These are phyloP conservation scores for Tragelaphus buxtoni DNA, from an alignment of 2,113 vertebrate genomes.

Conservation along the genomic window DNA sequence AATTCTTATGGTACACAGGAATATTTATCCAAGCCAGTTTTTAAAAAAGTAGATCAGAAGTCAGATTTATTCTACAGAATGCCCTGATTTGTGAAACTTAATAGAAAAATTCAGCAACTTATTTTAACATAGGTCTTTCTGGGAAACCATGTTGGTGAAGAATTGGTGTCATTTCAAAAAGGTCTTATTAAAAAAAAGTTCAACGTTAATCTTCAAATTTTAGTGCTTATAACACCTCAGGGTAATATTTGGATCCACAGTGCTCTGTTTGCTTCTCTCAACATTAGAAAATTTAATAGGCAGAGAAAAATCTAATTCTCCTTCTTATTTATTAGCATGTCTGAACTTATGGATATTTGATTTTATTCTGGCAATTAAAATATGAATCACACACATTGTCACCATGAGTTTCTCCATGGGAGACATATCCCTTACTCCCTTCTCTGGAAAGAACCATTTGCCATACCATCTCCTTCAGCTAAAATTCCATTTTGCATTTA, in stretches of 20 bases:
- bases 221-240: constrained; percentile 9
- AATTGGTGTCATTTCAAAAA: neutral
- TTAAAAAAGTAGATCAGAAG: neutral
- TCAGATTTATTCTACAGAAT: neutral
- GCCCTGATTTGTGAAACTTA: neutral
- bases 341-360: constrained; percentile 27
- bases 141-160: neutral
- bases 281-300: constrained; percentile 30
- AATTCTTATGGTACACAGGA: neutral
- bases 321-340: constrained; percentile 43
- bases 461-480: constrained; percentile 58
- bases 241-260: constrained; percentile 14
- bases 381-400: constrained; percentile 56
- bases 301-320: constrained; percentile 30
- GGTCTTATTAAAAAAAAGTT: neutral
- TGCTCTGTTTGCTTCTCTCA: constrained; percentile 6
- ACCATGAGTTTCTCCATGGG: constrained; percentile 59
- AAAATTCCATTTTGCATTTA: constrained; percentile 75
- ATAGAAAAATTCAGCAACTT: neutral
- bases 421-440: constrained; percentile 60
- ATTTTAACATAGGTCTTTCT: neutral
- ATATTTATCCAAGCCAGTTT: neutral
- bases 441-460: constrained; percentile 60
- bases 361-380: constrained; percentile 68
- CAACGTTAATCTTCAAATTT: neutral